Percentiles rank a stretch among this genome's conserved stretches.
Conservation (phyloP, 2,888 invertebrate species). For the Clitarchus hookeri region DNA sequence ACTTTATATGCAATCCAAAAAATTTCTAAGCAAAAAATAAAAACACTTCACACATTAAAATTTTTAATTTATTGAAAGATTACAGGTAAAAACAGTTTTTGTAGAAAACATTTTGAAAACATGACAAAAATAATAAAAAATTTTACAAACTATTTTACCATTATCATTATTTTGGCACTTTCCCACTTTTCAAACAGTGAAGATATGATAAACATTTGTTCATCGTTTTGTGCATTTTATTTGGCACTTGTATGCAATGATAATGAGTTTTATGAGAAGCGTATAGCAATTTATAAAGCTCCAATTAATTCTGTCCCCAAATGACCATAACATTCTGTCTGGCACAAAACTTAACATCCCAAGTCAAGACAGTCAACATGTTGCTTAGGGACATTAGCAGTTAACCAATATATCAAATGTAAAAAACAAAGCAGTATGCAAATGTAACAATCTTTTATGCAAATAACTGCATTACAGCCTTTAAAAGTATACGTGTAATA, state of each 20-base stretch:
- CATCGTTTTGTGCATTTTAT: constrained; percentile 15
- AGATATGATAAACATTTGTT: constrained; percentile 11
- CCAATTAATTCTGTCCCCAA: not conserved
- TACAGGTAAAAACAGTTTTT: constrained; percentile 32
- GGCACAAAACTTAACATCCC: not conserved
- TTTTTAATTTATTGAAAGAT: constrained; percentile 22
- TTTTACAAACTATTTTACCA: constrained; percentile 34
- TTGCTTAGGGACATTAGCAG: not conserved
- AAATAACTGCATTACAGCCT: not conserved
- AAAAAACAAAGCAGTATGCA: not conserved
- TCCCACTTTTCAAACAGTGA: constrained; percentile 24
- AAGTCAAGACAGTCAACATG: not conserved
- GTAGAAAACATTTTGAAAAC: constrained; percentile 29
- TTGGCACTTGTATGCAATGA: constrained; percentile 29
- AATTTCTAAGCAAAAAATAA: not conserved
- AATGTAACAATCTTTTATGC: not conserved
- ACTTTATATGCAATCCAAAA: too few relatives aligned
- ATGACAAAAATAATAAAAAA: constrained; percentile 29
- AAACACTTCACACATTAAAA: not conserved
- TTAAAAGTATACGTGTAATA: too few relatives aligned
- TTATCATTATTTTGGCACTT: constrained; percentile 29
- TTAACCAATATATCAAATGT: not conserved
- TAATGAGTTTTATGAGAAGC: not conserved
- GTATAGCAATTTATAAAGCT: not conserved
- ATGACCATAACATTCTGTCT: not conserved